Percentiles rank a stretch among this genome's conserved stretches.
These are phyloP conservation scores for Dromaius novaehollandiae DNA, from an alignment of 2,113 vertebrate species.

Conservation along the genomic window DNA sequence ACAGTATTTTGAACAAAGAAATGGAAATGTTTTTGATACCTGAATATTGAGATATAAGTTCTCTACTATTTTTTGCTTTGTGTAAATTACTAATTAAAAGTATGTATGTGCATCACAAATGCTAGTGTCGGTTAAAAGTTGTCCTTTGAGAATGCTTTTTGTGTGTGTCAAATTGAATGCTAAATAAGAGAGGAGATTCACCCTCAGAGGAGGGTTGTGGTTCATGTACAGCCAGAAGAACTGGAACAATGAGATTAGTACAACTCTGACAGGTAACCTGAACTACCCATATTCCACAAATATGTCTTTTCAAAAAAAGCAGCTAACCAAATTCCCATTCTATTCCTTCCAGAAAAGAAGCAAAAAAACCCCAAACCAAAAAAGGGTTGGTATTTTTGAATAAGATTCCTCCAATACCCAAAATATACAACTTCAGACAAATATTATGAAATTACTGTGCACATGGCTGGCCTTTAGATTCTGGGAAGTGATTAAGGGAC, in stretches of 20 bases:
- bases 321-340: neutral
- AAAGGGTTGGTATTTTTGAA: neutral
- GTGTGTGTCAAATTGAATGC: neutral
- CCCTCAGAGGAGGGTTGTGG: neutral
- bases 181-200: neutral
- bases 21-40: neutral
- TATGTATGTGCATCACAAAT: neutral
- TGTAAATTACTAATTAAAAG: neutral
- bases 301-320: neutral
- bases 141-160: neutral
- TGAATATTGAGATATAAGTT: neutral
- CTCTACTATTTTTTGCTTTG: neutral
- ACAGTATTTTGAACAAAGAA: neutral
- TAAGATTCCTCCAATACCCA: neutral
- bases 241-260: neutral
- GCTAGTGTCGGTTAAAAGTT: neutral
- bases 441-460: neutral
- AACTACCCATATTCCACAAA: neutral
- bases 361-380: neutral
- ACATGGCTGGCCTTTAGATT: neutral
- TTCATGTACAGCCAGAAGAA: neutral
- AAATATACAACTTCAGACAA: neutral
- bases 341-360: neutral
- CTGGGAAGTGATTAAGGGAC: neutral
- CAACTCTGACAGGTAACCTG: neutral